Evolutionary conservation across 2,888 invertebrate genomes (phyloP), one percentile per base, ranked within the genome.

Genomic region (Orthosia gracilis): DNA sequence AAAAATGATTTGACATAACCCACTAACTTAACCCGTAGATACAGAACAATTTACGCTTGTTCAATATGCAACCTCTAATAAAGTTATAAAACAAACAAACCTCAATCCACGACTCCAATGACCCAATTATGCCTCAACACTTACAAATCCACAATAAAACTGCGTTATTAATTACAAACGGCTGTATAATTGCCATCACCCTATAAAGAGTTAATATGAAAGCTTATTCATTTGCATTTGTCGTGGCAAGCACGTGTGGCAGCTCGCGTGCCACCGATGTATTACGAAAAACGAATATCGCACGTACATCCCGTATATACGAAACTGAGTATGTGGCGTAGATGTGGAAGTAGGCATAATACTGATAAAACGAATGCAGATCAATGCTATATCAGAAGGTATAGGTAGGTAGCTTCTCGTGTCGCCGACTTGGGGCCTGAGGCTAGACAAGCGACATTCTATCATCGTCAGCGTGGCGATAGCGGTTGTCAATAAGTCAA

Each of bases 161-260:
- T 58, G 65, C 47, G 54, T 50, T 65, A 84, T 84, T 84, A 84
- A 83, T 78, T 81, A 69, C 23, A 82, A 78, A 12, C 40, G 26
- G 15, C 63, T 47, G 74, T 72, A 78, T 83, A 87, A 87, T 79
- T 67, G 69, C 78, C 66, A 92, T 75, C 95, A 92, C 58, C 93
- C 94, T 94, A 90, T 95, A 92, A 73, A 80, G 68, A 88, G 86
- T 91, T 92, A 93, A 94, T 94, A 94, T 91, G 88, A 91, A 92
- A 91, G 92, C 93, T 90, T 93, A 93, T 94, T 95, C 94, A 95
- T 96, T 96, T 95, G 94, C 94, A 95, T 95, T 95, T 94, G 95
- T 95, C 94, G 94, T 93, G 93, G 90, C 90, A 87, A 88, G 89
- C 91, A 87, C 93, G 94, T 94, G 94, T 94, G 94, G 78, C 75